Evolutionary conservation across 2,888 invertebrate genomes (phyloP).

Genomic region (Diploptera punctata): DNA sequence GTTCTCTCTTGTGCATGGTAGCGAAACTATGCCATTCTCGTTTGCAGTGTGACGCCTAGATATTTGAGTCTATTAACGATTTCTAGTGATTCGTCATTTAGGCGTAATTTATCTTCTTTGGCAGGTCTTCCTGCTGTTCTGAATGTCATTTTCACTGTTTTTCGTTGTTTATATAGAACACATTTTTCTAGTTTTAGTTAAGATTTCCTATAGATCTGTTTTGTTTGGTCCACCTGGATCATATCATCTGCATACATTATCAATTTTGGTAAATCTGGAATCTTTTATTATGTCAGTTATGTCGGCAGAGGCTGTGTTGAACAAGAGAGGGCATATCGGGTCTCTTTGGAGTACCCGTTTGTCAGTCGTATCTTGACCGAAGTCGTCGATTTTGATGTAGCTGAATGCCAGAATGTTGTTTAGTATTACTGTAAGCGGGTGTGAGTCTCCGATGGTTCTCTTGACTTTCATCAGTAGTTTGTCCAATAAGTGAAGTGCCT

Average conservation of each 20-base stretch:
- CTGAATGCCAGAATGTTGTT: too few relatives aligned
- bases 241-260: too few relatives aligned
- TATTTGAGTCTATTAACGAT: too few relatives aligned
- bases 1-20: not conserved
- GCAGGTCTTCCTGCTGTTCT: not conserved
- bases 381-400: not conserved
- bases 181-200: not conserved
- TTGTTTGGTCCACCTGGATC: not conserved
- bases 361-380: not conserved
- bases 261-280: not conserved
- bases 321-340: too few relatives aligned
- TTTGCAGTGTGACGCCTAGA: too few relatives aligned
- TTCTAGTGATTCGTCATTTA: too few relatives aligned
- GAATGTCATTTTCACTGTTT: too few relatives aligned
- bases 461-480: not conserved
- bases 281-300: not conserved
- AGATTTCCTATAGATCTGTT: not conserved
- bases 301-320: not conserved
- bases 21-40: not conserved
- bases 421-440: too few relatives aligned
- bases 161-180: too few relatives aligned
- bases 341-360: too few relatives aligned
- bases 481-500: too few relatives aligned
- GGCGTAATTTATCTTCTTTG: not conserved
- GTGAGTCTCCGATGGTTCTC: too few relatives aligned